Conservation (phyloP, 2,888 invertebrate genomes). For the Priocnemis perturbator region DNA sequence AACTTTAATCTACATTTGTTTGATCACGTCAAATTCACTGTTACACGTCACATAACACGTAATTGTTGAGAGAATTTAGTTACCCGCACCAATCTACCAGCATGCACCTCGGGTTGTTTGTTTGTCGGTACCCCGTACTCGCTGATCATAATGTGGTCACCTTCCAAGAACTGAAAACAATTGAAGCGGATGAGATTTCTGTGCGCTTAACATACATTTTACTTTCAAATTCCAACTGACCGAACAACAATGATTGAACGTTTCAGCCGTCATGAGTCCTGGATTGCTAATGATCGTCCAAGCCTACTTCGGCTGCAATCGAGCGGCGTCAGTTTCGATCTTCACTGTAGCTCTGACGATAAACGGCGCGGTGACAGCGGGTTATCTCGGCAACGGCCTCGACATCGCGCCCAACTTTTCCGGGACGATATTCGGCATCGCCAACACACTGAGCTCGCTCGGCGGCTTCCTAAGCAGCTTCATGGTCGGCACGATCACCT, state of each 20-base stretch:
- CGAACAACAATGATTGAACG: neutral
- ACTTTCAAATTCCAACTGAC: neutral
- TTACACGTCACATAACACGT: too few species aligned
- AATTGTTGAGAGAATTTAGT: too few species aligned
- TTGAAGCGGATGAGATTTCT: too few species aligned
- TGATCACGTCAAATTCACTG: too few species aligned
- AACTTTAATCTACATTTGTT: too few species aligned
- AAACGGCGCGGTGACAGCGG: conserved; percentile 91
- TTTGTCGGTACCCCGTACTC: too few species aligned
- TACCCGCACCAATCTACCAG: too few species aligned
- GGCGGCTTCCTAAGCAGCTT: conserved; percentile 89
- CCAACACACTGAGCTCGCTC: conserved; percentile 89
- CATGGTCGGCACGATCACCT: conserved; percentile 87
- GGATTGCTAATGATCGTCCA: conserved; percentile 86
- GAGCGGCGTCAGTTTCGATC: conserved; percentile 84
- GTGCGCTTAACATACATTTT: too few species aligned
- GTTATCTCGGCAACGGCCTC: conserved; percentile 89
- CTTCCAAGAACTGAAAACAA: too few species aligned
- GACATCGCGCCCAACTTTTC: conserved; percentile 94
- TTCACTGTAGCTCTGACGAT: conserved; percentile 88
- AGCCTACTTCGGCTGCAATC: conserved; percentile 83
- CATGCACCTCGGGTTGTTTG: too few species aligned
- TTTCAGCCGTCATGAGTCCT: conserved; percentile 79
- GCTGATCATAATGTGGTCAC: too few species aligned
- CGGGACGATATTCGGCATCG: conserved; percentile 91